Conservation (phyloP, 2,888 invertebrate species). For the Exocentrus adspersus region DNA sequence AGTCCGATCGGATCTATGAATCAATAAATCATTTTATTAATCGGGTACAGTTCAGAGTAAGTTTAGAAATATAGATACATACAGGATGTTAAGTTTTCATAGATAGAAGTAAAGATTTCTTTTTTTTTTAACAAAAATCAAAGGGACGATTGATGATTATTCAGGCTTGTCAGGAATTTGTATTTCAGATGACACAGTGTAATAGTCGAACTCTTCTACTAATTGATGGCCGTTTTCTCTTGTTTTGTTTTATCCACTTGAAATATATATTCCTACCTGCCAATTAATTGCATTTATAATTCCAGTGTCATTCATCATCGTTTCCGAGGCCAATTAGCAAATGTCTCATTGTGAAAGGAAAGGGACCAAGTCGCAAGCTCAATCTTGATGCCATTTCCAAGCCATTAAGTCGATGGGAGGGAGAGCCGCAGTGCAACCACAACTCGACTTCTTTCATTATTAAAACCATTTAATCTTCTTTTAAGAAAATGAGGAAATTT, state of each 20-base stretch:
- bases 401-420: conserved; percentile 8
- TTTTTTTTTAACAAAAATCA: too few relatives aligned
- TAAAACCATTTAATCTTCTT: too few relatives aligned
- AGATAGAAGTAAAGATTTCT: too few relatives aligned
- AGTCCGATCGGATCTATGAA: conserved; percentile 15
- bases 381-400: conserved; percentile 11
- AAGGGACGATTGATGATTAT: too few relatives aligned
- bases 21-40: conserved; percentile 19
- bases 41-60: not conserved
- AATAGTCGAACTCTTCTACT: too few relatives aligned
- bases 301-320: conserved; percentile 5
- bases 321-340: conserved; percentile 17
- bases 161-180: too few relatives aligned
- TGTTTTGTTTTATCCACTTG: too few relatives aligned
- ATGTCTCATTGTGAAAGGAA: conserved; percentile 6
- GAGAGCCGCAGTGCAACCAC: not conserved
- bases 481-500: too few relatives aligned
- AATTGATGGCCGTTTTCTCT: too few relatives aligned
- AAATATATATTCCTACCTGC: not conserved
- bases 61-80: too few relatives aligned
- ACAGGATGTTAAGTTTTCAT: too few relatives aligned
- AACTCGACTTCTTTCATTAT: not conserved
- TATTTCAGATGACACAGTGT: too few relatives aligned
- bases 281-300: not conserved
- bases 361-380: not conserved